Base-by-base conservation (phyloP, 2,113 vertebrate genomes). In the Peucedramus taeniatus region DNA sequence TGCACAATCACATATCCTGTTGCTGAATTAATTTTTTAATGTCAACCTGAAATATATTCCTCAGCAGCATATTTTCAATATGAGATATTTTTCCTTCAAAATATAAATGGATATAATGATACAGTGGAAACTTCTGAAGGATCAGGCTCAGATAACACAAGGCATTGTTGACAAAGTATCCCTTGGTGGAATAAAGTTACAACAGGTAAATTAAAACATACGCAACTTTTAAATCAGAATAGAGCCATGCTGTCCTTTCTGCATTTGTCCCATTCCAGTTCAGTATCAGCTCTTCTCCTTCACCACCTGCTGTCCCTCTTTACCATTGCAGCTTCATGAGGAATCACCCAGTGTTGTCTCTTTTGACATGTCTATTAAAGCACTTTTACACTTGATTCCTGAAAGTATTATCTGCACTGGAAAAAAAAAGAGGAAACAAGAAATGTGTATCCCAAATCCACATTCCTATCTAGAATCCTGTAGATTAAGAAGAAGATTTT, bases 231-330 rank as follows among this genome's bases (percentile, higher is more conserved):
- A 37, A 53, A 70, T 13, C 39, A 65, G 19, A 16, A 51, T 3
- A 37, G 51, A 84, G 37, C 19, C n/a, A 23, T 15, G 21, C 26
- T 39, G 23, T 47, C 47, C 53, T 56, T 76, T 21, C 37, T 16
- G 19, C 17, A 37, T 68, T 39, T 31, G 30, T 59, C 20, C 11
- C 26, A 5, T 26, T 78, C 45, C 30, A n/a, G 37, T 14, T 56
- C 11, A 42, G 40, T 8, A 37, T 15, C 71, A 61, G 50, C 54
- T 69, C 26, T 40, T 40, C 27, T 63, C 50, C n/a, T 35, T 60
- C n/a, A 30, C 12, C 5, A 18, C 1, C 11, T 0, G 0, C 15
- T 20, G 9, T 10, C 20, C 26, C 26, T 51, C 49, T 13, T 37
- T 49, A 40, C 49, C 37, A 50, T 22, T 10, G 28, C 20, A 37